Evolutionary conservation across 2,888 invertebrate genomes (phyloP), one percentile per base, ranked within the genome.

Genomic region (Brachylomia viminalis): DNA sequence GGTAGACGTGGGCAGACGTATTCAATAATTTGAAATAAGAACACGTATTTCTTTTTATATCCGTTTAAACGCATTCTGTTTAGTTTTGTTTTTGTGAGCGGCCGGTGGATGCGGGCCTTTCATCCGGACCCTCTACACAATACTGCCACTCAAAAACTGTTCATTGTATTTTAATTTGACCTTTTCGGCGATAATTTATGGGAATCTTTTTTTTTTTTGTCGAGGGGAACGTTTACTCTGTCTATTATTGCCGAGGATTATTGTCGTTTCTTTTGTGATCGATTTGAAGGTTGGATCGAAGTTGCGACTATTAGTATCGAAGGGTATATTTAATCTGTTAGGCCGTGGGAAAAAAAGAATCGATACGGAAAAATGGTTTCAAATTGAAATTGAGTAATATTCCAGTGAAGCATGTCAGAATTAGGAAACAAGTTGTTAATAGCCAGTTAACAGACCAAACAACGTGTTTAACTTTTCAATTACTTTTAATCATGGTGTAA

Each of bases 81-180:
- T 94, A 95, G 96, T 96, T 96, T 96, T 96, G 96, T 96, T 96
- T 96, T 96, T 96, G 92, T 96, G 92, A 94, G 92, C 92, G 92
- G 91, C 89, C 91, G 92, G 90, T 94, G 93, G 92, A 95, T 95
- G 95, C 95, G 95, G 95, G 94, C 92, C 95, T 96, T 96, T 96
- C 95, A 96, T 95, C 94, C 95, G 94, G 92, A 92, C 93, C 92
- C 93, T 93, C 93, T 92, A 94, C 93, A 96, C 95, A 96, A 96
- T 96, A 94, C 95, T 96, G 95, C 95, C 96, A 96, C 96, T 96
- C 95, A 96, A 96, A 96, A 96, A 96, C 95, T 95, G 92, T 94
- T 96, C 96, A 96, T 96, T 96, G 96, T 96, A 96, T 96, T 96
- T 96, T 96, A 96, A 96, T 96, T 96, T 96, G 96, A 96, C 96